Percentiles rank a stretch among this genome's conserved stretches.
Conservation (phyloP, 2,113 vertebrate species). For the Amphiprion ocellaris region DNA sequence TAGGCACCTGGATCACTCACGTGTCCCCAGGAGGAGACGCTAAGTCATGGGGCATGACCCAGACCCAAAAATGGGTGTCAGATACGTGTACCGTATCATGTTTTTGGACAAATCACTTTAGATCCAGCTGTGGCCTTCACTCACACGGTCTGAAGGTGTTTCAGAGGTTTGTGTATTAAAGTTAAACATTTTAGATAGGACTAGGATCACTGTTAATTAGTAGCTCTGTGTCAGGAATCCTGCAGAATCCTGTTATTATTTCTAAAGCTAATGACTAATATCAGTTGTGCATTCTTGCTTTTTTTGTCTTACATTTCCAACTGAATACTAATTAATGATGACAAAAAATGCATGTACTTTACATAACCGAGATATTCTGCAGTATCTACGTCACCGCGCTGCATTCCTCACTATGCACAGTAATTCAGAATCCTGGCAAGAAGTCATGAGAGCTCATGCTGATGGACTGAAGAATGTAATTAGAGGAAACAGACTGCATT, state of each 20-base stretch:
- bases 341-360: conserved; percentile 2
- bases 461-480: conserved; percentile 67
- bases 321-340: conserved; percentile 7
- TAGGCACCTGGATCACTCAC: conserved; percentile 36
- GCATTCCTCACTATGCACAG: conserved; percentile 35
- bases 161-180: conserved; percentile 6
- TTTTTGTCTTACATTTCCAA: not conserved
- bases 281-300: not conserved
- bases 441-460: conserved; percentile 58
- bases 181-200: not conserved
- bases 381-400: not conserved
- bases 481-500: conserved; percentile 64
- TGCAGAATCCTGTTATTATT: not conserved
- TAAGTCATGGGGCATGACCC: conserved; percentile 18
- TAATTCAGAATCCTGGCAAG: conserved; percentile 44
- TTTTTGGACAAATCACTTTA: conserved; percentile 30
- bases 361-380: conserved; percentile 23
- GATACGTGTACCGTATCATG: not conserved
- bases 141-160: conserved; percentile 15
- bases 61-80: conserved; percentile 6
- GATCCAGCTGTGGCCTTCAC: conserved; percentile 40
- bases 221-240: not conserved
- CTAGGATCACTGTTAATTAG: conserved; percentile 1
- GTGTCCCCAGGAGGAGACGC: not conserved
- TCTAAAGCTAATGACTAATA: conserved; percentile 13